Base-by-base conservation (phyloP, 2,797 vertebrate species). In the Malurus leucopterus region DNA sequence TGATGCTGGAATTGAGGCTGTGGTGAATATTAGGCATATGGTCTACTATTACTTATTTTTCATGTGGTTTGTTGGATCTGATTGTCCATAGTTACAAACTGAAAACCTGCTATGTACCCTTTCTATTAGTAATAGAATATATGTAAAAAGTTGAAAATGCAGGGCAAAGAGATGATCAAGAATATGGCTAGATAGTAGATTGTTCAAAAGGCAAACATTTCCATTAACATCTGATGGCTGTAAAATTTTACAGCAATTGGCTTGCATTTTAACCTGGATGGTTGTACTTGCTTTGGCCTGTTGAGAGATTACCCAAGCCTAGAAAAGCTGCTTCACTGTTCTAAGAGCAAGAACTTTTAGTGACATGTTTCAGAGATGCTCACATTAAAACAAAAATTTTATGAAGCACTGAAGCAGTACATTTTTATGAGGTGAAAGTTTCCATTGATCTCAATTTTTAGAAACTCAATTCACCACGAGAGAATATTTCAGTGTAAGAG, bases 291-390 rank as follows among this genome's bases (percentile, higher is more conserved):
- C 50, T 96, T 91, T 93, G 63, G 58, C 68, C 64, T 84, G 15
- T 69, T 95, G 80, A 89, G 85, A 91, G 57, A 88, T 76, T 90
- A 77, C 70, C 46, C 72, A 91, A 75, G 59, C 58, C 70, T 62
- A 81, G 72, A 59, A 86, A 51, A 83, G 11, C 54, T 93, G 85
- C 92, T 94, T 93, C 76, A 79, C 13, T 87, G 43, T 91, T 95
- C 90, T 64, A 95, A 93, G 68, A 72, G 64, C 59, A 91, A 93
- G 69, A 78, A 91, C 55, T 88, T 93, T 81, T 82, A 95, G 92
- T 85, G 62, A 76, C 57, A 67, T 72, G 26, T 69, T 84, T 89
- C 76, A 71, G 79, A 87, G 68, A 84, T 84, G n/a, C 32, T 80
- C 46, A 74, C 61, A 79, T 93, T 68, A 93, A 90, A 94, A 88